These are phyloP conservation scores for Sialia sialis DNA, from an alignment of 2,113 vertebrate genomes.

Conservation along the genomic window DNA sequence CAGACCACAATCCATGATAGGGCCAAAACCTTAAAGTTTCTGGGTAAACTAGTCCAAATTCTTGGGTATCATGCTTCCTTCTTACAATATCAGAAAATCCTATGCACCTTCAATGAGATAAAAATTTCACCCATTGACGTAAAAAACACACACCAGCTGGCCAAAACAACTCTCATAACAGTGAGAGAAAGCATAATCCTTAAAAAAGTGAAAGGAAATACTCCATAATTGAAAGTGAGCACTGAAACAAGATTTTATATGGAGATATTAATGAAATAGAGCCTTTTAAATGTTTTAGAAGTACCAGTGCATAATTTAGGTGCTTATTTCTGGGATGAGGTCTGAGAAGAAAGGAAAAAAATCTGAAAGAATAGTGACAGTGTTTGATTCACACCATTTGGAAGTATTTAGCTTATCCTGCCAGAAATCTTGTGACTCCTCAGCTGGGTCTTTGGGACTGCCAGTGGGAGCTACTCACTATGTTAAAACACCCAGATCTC, in stretches of 20 bases:
- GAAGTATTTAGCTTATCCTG: background rate
- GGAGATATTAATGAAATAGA: background rate
- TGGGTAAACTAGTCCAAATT: background rate
- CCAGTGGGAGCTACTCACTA: background rate
- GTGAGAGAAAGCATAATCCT: background rate
- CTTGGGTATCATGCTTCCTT: background rate
- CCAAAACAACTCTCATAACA: background rate
- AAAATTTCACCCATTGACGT: background rate
- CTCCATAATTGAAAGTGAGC: background rate
- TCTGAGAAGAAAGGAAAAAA: background rate
- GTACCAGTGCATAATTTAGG: background rate
- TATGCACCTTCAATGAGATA: background rate
- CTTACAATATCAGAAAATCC: background rate
- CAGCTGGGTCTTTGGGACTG: background rate
- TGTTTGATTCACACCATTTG: rapidly evolving
- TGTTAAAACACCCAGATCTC: rapidly evolving
- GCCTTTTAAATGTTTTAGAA: background rate
- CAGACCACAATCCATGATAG: background rate
- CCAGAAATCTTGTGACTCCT: background rate
- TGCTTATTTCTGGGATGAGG: background rate
- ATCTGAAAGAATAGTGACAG: background rate
- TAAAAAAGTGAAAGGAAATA: background rate
- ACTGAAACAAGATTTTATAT: background rate
- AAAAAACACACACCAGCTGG: background rate
- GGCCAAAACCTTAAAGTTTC: background rate